Evolutionary conservation across 2,797 vertebrate genomes (phyloP).

Genomic region (Brachymystax lenok): DNA sequence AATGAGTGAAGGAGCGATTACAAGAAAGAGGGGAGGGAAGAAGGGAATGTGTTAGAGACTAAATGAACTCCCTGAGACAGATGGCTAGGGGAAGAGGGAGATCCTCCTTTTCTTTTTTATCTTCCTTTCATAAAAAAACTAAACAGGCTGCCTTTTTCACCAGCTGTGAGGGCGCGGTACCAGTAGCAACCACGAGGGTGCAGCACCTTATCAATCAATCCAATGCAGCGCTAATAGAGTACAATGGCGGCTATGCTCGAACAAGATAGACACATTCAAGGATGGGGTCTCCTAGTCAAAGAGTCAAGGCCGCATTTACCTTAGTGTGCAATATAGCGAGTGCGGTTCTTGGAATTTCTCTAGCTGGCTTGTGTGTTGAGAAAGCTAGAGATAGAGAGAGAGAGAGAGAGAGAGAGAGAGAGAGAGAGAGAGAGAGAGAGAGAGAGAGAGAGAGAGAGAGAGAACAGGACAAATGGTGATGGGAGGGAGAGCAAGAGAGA

Average conservation of each 20-base stretch:
- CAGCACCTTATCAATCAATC: slow-evolving; percentile 30
- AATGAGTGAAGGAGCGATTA: background rate
- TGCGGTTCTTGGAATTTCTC: background rate
- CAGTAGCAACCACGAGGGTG: slow-evolving; percentile 28
- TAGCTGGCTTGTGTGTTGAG: no score
- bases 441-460: no score
- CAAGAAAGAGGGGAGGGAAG: background rate
- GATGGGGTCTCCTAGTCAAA: background rate
- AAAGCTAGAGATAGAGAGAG: no score
- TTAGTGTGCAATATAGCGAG: background rate
- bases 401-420: no score
- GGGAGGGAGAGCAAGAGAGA: no score
- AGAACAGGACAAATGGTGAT: no score
- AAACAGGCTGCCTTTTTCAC: background rate
- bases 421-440: no score
- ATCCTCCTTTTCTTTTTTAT: slow-evolving; percentile 7
- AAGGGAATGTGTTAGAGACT: background rate
- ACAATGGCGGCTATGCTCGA: background rate
- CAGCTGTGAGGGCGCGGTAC: background rate
- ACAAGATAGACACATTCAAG: no score
- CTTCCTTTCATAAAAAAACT: slow-evolving; percentile 11
- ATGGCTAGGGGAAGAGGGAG: slow-evolving; percentile 1
- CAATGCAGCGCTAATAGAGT: background rate
- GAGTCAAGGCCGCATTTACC: background rate
- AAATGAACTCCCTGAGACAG: background rate